Evolutionary conservation across 2,797 vertebrate genomes (phyloP).

Genomic region (Pogoniulus pusillus): DNA sequence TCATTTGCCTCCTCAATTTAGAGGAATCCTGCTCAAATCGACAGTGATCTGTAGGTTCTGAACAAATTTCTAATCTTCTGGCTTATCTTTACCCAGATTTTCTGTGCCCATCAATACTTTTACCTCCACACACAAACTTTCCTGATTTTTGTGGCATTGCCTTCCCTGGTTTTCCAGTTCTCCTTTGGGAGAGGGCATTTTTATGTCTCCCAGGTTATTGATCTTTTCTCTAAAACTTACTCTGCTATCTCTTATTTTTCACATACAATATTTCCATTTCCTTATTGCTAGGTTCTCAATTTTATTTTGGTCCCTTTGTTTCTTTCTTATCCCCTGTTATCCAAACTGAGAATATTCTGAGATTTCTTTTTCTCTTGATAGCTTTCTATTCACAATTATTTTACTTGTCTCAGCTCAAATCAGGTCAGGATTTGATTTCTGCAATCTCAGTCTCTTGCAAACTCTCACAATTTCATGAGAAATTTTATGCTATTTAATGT

Average conservation of each 20-base stretch:
- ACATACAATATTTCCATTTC: background rate
- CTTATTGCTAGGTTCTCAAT: background rate
- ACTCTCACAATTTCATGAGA: background rate
- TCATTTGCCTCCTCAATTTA: background rate
- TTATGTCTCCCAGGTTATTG: background rate
- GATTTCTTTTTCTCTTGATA: background rate
- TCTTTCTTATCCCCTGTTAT: background rate
- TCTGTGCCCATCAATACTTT: background rate
- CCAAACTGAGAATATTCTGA: background rate
- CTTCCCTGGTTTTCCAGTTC: background rate
- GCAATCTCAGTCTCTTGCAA: background rate
- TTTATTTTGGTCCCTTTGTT: background rate
- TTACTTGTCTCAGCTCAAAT: background rate
- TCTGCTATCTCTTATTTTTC: background rate
- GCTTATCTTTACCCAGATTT: background rate
- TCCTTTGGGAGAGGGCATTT: background rate
- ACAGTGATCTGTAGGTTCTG: background rate
- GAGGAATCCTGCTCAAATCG: background rate
- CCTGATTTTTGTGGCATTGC: background rate
- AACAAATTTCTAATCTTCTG: background rate
- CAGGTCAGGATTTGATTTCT: conserved; percentile 13
- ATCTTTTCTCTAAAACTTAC: background rate
- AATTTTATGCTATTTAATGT: background rate
- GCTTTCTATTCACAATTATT: background rate
- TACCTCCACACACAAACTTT: background rate